phyloP scores from a whole-genome alignment of 37 sponge, comb jelly and placozoan genomes.

The Axinella damicornis region DNA sequence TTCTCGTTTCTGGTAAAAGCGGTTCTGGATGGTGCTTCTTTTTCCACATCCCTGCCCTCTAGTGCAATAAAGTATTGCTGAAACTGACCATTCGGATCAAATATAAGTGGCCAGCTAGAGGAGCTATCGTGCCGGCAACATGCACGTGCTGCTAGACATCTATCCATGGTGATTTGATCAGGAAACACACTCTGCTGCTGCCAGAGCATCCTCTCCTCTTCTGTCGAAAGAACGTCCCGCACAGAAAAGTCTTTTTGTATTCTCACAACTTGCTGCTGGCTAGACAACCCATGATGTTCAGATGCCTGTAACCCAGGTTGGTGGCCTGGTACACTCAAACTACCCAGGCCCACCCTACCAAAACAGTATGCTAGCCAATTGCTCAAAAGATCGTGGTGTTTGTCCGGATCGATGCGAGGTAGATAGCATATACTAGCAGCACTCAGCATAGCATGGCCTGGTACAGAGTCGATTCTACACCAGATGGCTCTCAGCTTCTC shows the following conservation, averaged over 20 bases:
- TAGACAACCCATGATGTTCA: neutral
- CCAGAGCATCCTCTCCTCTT: slow-evolving; percentile 53
- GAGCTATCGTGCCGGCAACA: neutral
- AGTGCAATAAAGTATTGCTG: slow-evolving; percentile 12
- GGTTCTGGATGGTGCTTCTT: no score
- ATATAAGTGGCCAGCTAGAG: slow-evolving; percentile 46
- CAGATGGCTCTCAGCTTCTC: neutral
- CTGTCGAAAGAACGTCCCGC: slow-evolving; percentile 11
- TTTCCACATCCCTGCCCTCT: neutral
- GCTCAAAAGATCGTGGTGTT: slow-evolving; percentile 30
- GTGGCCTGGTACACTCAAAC: neutral
- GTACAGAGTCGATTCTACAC: slow-evolving; percentile 20
- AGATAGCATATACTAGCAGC: slow-evolving; percentile 59
- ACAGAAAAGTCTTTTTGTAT: slow-evolving; percentile 43
- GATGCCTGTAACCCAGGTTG: neutral
- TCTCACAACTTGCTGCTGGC: slow-evolving; percentile 30
- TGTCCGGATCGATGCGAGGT: slow-evolving; percentile 28
- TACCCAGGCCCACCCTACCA: slow-evolving; percentile 45
- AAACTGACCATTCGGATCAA: slow-evolving; percentile 68
- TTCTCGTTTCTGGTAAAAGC: no score
- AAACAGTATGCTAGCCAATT: slow-evolving; percentile 73
- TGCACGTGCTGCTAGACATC: slow-evolving; percentile 17
- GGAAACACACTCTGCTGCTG: slow-evolving; percentile 42
- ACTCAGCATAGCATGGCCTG: slow-evolving; percentile 60
- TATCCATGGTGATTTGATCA: slow-evolving; percentile 20